A percentile compares a stretch with the other conserved stretches of the same genome.
Evolutionary conservation across 2,888 invertebrate species (phyloP).

Genomic region (Amphipyra berbera): DNA sequence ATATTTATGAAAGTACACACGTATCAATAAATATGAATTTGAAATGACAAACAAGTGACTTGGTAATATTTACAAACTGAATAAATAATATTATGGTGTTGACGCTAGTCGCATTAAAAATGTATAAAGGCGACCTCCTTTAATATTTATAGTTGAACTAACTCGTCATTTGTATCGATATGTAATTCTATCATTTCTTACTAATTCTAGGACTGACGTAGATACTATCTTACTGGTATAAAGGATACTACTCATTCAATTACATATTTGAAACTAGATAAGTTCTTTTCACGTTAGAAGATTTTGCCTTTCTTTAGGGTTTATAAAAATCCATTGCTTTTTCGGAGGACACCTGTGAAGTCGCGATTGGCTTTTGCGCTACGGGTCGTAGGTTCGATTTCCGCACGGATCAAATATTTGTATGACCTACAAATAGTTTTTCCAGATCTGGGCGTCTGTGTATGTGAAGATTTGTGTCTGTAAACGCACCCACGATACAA

Average conservation of each 20-base stretch:
- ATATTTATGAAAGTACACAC: conserved; percentile 28
- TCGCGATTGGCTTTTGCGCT: too few species aligned
- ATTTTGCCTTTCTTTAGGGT: too few species aligned
- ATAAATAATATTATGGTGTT: conserved; percentile 59
- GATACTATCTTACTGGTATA: conserved; percentile 7
- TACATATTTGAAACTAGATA: too few species aligned
- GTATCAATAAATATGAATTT: conserved; percentile 48
- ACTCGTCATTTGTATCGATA: conserved; percentile 55
- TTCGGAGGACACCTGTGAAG: too few species aligned
- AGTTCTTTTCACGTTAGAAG: too few species aligned
- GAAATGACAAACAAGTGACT: conserved; percentile 51
- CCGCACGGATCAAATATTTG: too few species aligned
- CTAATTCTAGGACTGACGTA: conserved; percentile 7
- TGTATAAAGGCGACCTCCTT: conserved; percentile 63
- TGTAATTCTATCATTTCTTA: conserved; percentile 36
- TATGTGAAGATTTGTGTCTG: too few species aligned
- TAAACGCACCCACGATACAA: too few species aligned
- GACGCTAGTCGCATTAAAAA: conserved; percentile 60
- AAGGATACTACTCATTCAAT: neutral
- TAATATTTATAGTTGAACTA: conserved; percentile 67
- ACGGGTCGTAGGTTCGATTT: too few species aligned
- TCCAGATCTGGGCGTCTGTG: too few species aligned
- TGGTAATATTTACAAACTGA: conserved; percentile 59
- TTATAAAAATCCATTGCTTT: too few species aligned
- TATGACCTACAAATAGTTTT: too few species aligned